These are phyloP conservation scores for Perccottus glenii DNA, from an alignment of 2,113 vertebrate genomes.

Conservation along the genomic window DNA sequence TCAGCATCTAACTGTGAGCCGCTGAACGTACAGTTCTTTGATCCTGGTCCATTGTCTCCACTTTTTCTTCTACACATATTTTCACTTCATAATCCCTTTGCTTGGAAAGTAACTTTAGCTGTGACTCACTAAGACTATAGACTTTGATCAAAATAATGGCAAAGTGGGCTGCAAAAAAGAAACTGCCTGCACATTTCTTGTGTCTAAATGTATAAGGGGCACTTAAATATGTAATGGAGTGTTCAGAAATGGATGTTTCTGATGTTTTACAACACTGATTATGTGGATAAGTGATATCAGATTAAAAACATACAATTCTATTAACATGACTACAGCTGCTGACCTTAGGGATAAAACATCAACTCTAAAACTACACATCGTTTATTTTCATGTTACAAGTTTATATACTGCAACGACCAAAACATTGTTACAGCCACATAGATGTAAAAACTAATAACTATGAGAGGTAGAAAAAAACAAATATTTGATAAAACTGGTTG, in stretches of 20 bases:
- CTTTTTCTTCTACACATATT: slow-evolving; percentile 15
- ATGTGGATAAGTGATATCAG: too few relatives aligned
- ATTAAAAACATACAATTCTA: too few relatives aligned
- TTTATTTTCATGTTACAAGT: too few relatives aligned
- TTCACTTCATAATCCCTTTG: slow-evolving; percentile 39
- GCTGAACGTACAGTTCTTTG: slow-evolving; percentile 32
- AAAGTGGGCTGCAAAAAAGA: slow-evolving; percentile 45
- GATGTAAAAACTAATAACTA: too few relatives aligned
- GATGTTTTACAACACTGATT: too few relatives aligned
- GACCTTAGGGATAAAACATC: too few relatives aligned
- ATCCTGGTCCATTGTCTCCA: slow-evolving; percentile 31
- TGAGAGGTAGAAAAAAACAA: too few relatives aligned
- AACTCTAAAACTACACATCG: too few relatives aligned
- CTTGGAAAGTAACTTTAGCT: slow-evolving; percentile 56
- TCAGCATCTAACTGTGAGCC: slow-evolving; percentile 33
- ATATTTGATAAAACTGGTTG: too few relatives aligned
- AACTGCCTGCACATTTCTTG: slow-evolving; percentile 19
- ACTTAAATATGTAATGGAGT: neutral
- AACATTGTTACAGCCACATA: too few relatives aligned
- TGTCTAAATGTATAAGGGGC: neutral
- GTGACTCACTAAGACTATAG: slow-evolving; percentile 53
- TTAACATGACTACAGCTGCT: too few relatives aligned
- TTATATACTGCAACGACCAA: too few relatives aligned
- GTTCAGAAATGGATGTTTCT: neutral
- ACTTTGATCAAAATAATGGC: slow-evolving; percentile 59